Base-by-base conservation (phyloP, 2,797 vertebrate genomes). In the Crenuchus spilurus region DNA sequence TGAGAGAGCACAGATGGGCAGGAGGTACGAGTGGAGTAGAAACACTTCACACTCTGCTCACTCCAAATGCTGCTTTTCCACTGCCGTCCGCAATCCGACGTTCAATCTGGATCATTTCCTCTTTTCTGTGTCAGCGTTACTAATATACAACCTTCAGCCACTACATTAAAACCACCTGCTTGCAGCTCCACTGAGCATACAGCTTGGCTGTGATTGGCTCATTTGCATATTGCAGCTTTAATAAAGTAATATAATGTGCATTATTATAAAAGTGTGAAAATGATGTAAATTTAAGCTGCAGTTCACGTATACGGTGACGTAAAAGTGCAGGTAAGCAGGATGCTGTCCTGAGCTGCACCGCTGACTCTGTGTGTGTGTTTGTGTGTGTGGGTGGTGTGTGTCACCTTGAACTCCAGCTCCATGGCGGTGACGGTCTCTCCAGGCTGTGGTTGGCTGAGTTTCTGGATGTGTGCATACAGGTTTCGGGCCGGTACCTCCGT, bases 331-430 rank as follows among this genome's bases (percentile, higher is more conserved):
- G n/a, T n/a, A n/a, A n/a, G n/a, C n/a, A n/a, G n/a, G n/a, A n/a
- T n/a, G n/a, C n/a, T n/a, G n/a, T n/a, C n/a, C n/a, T 20, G 18
- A 48, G 22, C 44, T 48, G 44, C 3, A 9, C 18, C 0, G 18
- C 1, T 22, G 11, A 2, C 35, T 37, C 13, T 63, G 24, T 63
- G 35, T 63, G 55, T 69, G 74, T 75, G 35, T 55, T 54, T 81
- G 76, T 85, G 79, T 70, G 26, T 42, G 46, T 18, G 14, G 11
- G 18, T 42, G 42, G 14, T 82, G 84, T 74, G 42, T 76, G 66
- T 77, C 31, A 96, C 97, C 95, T 99, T 99, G 84, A 98, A 99
- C 87, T 99, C 97, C 71, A 97, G 93, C 85, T 98, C 97, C 95
- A 99, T 96, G 81, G 88, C 74, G 2, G 94, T 97, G 84, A 96